These are phyloP conservation scores for Clanis bilineata DNA, from an alignment of 2,888 invertebrate species.

Conservation along the genomic window DNA sequence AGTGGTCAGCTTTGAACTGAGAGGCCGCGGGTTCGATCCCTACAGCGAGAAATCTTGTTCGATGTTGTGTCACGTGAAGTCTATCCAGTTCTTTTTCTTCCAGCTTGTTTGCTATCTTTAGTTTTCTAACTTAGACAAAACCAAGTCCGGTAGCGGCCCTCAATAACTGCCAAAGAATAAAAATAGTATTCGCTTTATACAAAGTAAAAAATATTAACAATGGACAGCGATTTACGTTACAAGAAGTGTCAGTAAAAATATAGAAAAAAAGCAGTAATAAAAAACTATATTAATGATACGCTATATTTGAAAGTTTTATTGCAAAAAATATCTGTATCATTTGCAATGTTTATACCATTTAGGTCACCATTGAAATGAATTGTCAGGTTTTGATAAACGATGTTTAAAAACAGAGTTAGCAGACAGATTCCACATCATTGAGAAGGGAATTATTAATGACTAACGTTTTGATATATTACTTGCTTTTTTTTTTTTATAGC, in stretches of 20 bases:
- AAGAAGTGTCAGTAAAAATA: neutral
- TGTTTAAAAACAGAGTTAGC: conserved; percentile 22
- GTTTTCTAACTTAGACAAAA: no score
- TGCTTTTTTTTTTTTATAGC: no score
- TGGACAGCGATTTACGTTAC: neutral
- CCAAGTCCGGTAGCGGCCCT: no score
- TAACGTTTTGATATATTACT: neutral
- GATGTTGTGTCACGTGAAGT: no score
- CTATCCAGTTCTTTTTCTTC: no score
- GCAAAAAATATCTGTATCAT: conserved; percentile 27
- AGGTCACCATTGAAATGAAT: conserved; percentile 33
- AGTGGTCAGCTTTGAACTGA: no score
- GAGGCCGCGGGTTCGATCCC: no score
- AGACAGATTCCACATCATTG: neutral
- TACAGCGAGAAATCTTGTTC: no score
- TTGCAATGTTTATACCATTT: conserved; percentile 51
- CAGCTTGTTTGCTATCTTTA: no score
- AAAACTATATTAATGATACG: conserved; percentile 51
- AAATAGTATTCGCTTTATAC: neutral
- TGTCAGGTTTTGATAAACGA: conserved; percentile 64
- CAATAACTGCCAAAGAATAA: neutral
- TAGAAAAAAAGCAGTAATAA: neutral
- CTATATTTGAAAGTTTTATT: conserved; percentile 20
- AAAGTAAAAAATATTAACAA: neutral
- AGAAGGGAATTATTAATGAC: neutral